Conservation (phyloP, 2,888 invertebrate genomes). For the Danaus chrysippus region DNA sequence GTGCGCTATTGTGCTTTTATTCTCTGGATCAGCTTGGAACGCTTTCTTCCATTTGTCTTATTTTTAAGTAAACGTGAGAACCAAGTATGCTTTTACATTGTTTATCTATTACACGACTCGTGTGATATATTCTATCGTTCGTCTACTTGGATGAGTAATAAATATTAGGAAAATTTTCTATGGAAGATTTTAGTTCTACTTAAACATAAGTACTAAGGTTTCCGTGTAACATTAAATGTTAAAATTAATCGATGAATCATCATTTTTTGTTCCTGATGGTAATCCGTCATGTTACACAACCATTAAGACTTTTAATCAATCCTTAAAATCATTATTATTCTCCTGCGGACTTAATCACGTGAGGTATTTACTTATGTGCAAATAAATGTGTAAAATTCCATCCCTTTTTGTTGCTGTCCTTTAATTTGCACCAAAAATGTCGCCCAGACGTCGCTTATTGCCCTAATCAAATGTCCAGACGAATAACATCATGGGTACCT, state of each 20-base stretch:
- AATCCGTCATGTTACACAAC: too few species aligned
- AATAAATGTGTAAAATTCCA: conserved; percentile 28
- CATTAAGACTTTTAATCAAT: too few species aligned
- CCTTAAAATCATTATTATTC: conserved; percentile 1
- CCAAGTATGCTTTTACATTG: conserved; percentile 22
- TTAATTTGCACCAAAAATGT: conserved; percentile 38
- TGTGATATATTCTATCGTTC: conserved; percentile 8
- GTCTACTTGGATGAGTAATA: neutral
- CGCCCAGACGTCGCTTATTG: conserved; percentile 33
- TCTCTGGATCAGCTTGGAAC: conserved; percentile 28
- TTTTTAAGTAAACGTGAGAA: conserved; percentile 29
- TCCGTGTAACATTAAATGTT: too few species aligned
- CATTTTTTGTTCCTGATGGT: too few species aligned
- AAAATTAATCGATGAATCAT: too few species aligned
- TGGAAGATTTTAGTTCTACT: too few species aligned
- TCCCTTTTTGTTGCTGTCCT: conserved; percentile 24
- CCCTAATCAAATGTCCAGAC: conserved; percentile 55
- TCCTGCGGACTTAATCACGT: conserved; percentile 10
- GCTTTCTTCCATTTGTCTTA: conserved; percentile 26
- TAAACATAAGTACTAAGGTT: too few species aligned
- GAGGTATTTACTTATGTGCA: conserved; percentile 23
- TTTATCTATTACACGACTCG: conserved; percentile 17
- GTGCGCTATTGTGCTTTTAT: conserved; percentile 47
- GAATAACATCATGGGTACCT: conserved; percentile 55
- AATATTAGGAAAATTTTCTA: neutral